These are phyloP conservation scores for Acanthiza pusilla DNA, from an alignment of 2,797 vertebrate genomes.

Conservation along the genomic window DNA sequence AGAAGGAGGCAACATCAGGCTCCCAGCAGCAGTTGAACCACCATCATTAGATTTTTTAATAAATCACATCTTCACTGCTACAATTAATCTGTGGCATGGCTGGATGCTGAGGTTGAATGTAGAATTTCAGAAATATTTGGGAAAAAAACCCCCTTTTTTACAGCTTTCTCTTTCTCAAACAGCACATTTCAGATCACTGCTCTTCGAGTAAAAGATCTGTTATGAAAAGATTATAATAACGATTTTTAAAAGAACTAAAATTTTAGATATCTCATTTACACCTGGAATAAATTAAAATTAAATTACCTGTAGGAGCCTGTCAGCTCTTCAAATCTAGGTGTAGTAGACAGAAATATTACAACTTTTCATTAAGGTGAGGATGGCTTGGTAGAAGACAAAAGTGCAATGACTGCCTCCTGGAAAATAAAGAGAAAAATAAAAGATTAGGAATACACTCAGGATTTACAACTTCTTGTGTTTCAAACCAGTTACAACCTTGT, in stretches of 20 bases:
- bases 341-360: not conserved
- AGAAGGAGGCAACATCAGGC: not conserved
- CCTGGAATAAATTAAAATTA: not conserved
- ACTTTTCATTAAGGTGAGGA: not conserved
- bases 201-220: not conserved
- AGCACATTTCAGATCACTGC: not conserved
- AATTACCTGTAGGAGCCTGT: not conserved
- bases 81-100: not conserved
- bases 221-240: not conserved
- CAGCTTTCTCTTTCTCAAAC: not conserved
- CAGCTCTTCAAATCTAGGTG: not conserved
- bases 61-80: not conserved
- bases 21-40: not conserved
- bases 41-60: not conserved
- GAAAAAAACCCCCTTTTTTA: rapidly evolving
- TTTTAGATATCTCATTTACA: not conserved
- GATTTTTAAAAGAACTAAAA: not conserved
- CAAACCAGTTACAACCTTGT: not conserved
- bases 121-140: not conserved
- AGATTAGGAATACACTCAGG: not conserved
- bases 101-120: not conserved
- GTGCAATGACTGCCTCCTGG: not conserved
- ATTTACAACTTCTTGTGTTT: not conserved
- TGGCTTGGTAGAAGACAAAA: not conserved
- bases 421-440: not conserved